These are phyloP conservation scores for Hyperoplus immaculatus DNA, from an alignment of 2,797 vertebrate genomes.

Conservation along the genomic window DNA sequence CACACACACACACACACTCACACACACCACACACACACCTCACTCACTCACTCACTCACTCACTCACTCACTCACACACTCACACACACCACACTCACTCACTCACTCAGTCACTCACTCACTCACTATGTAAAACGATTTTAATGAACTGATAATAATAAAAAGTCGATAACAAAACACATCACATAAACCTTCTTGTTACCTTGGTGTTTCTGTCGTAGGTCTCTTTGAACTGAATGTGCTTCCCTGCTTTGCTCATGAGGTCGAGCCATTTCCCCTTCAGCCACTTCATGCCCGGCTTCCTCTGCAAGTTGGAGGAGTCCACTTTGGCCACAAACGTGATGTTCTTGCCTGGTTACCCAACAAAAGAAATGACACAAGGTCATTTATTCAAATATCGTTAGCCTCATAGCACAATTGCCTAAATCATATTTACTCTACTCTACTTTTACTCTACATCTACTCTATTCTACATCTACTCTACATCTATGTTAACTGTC, in stretches of 20 bases:
- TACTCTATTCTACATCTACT: too few species aligned
- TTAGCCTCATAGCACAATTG: too few species aligned
- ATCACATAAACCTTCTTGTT: not conserved
- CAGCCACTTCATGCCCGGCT: constrained; percentile 91
- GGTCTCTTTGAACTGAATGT: constrained; percentile 89
- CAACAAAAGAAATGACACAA: constrained; percentile 14
- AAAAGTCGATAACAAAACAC: not conserved
- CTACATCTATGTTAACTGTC: constrained; percentile 17
- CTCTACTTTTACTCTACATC: too few species aligned
- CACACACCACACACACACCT: too few species aligned
- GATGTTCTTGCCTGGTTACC: constrained; percentile 81
- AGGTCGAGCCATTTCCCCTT: constrained; percentile 97
- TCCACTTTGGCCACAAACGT: constrained; percentile 86
- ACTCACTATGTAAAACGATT: too few species aligned
- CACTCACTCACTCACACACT: too few species aligned
- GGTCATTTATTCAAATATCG: constrained; percentile 2
- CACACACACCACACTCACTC: too few species aligned
- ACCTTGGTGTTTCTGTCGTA: constrained; percentile 92
- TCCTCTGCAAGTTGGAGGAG: constrained; percentile 80
- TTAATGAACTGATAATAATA: too few species aligned
- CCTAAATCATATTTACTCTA: too few species aligned
- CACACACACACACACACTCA: too few species aligned
- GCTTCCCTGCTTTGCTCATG: constrained; percentile 90
- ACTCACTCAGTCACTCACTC: too few species aligned
- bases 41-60: too few species aligned